Evolutionary conservation across 2,113 vertebrate genomes (phyloP), one percentile per base, ranked within the genome.

Genomic region (Coreoperca whiteheadi): DNA sequence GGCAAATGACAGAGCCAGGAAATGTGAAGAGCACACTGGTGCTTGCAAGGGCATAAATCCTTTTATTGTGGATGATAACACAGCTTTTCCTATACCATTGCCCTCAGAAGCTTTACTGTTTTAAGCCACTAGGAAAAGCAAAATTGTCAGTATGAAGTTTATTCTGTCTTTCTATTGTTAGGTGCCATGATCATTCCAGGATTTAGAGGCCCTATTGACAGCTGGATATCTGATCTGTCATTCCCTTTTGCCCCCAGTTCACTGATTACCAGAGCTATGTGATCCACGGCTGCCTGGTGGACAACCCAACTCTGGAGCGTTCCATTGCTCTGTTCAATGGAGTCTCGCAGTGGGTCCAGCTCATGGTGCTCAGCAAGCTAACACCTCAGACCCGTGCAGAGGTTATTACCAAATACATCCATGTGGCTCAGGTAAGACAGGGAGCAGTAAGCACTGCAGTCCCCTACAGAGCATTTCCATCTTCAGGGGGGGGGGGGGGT

Each of bases 281-380:
- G 82, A 97, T 97, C 85, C 97, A 98, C 3, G 96, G 98, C 61
- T 98, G 97, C 89, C 88, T 99, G 92, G 96, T 98, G 77, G 97
- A 99, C 85, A 99, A 99, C 78, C 97, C 97, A 1, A 98, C 98
- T 23, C 91, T 99, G 93, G 98, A 99, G 92, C 96, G 98, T 81
- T 99, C 98, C 85, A 99, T 99, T 65, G 96, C 97, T 78, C 93
- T 99, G 88, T 99, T 99, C 93, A 99, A 99, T 21, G 97, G 98
- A 1, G 96, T 99, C 81, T 99, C 98, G 11, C 99, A 99, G 88
- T 99, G 98, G 98, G 98, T 99, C 69, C 98, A 99, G 80, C 94
- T 99, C 84, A 99, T 99, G 98, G 97, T 99, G 84, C 97, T 99
- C 77, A 99, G 97, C 93, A 99, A 99, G 88, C 97, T 98, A 46